phyloP scores from a whole-genome alignment of 1,140 invertebrate species.

The Drosophila subpulchrella region DNA sequence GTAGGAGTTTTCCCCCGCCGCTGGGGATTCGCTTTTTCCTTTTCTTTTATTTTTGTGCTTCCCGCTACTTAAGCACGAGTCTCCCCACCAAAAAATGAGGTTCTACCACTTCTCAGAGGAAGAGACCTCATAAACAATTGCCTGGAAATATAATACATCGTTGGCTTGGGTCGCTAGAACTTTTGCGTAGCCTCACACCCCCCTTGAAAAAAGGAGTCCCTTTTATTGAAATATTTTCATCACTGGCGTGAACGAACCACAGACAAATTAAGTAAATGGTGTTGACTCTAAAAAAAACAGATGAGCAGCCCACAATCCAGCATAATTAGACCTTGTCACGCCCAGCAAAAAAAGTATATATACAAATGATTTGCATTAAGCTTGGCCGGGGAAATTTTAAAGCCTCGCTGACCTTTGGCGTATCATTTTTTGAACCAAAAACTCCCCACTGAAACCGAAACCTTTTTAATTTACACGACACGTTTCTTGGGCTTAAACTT shows the following conservation, averaged over 20 bases:
- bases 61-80: conserved; percentile 68
- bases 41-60: conserved; percentile 44
- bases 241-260: conserved; percentile 13
- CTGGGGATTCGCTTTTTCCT: conserved; percentile 38
- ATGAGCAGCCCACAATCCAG: conserved; percentile 17
- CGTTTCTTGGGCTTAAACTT: conserved; percentile 44
- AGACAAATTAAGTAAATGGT: conserved; percentile 56
- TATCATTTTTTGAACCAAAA: conserved; percentile 29
- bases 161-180: conserved; percentile 46
- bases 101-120: neutral
- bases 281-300: conserved; percentile 42
- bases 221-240: conserved; percentile 50
- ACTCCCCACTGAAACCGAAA: conserved; percentile 14
- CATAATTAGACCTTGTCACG: conserved; percentile 72
- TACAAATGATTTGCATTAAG: conserved; percentile 70
- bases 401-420: conserved; percentile 51
- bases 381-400: conserved; percentile 45
- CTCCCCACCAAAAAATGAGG: conserved; percentile 21
- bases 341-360: conserved; percentile 16
- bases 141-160: conserved; percentile 54
- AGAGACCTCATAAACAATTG: conserved; percentile 56
- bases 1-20: conserved; percentile 16
- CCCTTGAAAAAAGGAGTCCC: conserved; percentile 20
- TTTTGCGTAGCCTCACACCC: conserved; percentile 37
- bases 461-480: conserved; percentile 69